Conservation (phyloP, 2,113 vertebrate species). For the Ptilonorhynchus violaceus region DNA sequence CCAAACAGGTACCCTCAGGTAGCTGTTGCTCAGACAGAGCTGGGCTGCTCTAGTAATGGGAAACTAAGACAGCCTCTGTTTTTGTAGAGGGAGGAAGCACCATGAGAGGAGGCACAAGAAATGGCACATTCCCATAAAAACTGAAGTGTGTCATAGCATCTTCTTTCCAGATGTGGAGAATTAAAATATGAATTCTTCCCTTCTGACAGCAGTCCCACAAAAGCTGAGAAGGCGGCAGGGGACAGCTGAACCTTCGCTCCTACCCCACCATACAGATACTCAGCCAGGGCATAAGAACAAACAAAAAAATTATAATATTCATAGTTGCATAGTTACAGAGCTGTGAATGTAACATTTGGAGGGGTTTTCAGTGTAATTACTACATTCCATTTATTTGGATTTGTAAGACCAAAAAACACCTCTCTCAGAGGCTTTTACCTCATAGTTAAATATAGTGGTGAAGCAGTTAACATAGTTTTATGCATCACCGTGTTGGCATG, state of each 20-base stretch:
- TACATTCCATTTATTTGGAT: not conserved
- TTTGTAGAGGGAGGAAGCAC: not conserved
- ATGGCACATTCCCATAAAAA: not conserved
- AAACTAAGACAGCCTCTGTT: not conserved
- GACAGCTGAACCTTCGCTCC: rapidly evolving
- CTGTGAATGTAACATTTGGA: not conserved
- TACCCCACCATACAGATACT: not conserved
- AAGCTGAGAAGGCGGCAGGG: not conserved
- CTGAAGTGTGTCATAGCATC: not conserved
- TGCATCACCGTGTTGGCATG: slow-evolving; percentile 41
- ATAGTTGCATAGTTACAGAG: not conserved
- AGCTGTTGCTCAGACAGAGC: not conserved
- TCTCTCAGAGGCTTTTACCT: not conserved
- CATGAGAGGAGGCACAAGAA: not conserved
- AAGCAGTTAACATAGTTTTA: slow-evolving; percentile 63
- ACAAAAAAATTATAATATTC: not conserved
- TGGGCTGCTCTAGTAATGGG: not conserved
- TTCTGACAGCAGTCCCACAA: not conserved
- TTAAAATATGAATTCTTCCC: not conserved
- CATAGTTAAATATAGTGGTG: slow-evolving; percentile 35
- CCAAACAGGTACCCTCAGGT: not conserved
- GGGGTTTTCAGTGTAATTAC: not conserved
- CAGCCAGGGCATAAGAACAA: not conserved
- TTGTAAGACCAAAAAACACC: not conserved
- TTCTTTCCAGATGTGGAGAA: not conserved